phyloP scores from a whole-genome alignment of 2,797 vertebrate species.

The Emydoidea blandingii region DNA sequence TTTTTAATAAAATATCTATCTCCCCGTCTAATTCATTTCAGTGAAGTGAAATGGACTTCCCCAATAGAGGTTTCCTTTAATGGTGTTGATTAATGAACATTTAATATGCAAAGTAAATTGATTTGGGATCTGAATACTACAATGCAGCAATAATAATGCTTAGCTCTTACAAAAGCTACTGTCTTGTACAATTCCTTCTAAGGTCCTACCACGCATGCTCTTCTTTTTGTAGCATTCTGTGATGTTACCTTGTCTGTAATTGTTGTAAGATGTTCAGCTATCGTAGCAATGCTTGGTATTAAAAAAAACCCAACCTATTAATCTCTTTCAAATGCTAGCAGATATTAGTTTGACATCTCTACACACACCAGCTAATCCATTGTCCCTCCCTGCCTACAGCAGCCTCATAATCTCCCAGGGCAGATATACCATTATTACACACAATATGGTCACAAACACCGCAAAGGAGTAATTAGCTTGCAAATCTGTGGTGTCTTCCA shows the following conservation, averaged over 20 bases:
- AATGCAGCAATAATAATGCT: neutral
- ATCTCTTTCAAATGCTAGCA: neutral
- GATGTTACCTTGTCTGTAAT: neutral
- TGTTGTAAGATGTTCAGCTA: neutral
- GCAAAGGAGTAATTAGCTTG: neutral
- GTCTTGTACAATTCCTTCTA: neutral
- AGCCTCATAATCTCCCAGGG: neutral
- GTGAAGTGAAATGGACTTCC: neutral
- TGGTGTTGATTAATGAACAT: neutral
- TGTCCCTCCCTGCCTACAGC: neutral
- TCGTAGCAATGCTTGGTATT: neutral
- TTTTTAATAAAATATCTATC: neutral
- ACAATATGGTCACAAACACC: neutral
- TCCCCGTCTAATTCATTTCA: neutral
- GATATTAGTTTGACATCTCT: neutral
- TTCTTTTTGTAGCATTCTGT: too few relatives aligned
- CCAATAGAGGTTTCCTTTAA: neutral
- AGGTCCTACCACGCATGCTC: neutral
- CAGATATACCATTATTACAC: neutral
- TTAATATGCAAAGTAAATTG: neutral
- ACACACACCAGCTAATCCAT: neutral
- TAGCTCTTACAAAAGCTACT: neutral
- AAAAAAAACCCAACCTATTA: neutral
- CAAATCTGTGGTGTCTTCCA: neutral
- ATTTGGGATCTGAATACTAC: neutral